Base-by-base conservation (phyloP, 1,140 invertebrate genomes). In the Gerris buenoi region DNA sequence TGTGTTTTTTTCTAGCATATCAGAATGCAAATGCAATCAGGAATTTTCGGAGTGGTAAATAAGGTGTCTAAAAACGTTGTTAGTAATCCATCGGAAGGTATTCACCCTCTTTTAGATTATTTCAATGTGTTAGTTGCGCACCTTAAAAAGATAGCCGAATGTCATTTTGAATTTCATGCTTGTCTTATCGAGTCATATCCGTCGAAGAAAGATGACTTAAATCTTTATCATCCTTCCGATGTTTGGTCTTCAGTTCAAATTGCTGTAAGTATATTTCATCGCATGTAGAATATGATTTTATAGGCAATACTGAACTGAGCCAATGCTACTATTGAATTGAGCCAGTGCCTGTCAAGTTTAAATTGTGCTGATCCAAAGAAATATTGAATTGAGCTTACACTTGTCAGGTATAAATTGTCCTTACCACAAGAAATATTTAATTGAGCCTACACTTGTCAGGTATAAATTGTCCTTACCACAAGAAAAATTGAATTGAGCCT, bases 161-260 rank as follows among this genome's bases (percentile, higher is more conserved):
- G 85, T 22, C 89, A 93, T 75, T 82, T 57, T 74, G 81, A 28
- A 78, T 66, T 74, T 18, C 74, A 91, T 2, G 80, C 79, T 23
- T 81, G 83, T 72, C 83, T 88, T 67, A 79, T 83, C 56, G 75
- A 82, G 68, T 79, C 83, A 46, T 77, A 77, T 28, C 79, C 33
- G 18, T 5, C 81, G 73, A 81, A 81, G 64, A 77, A 81, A 33
- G 70, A 79, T 25, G 79, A 82, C 68, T 75, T 82, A 1, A 79
- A 81, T 57, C 74, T 86, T 2, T 93, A 94, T 77, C 86, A 86
- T 70, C 85, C 91, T 72, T 83, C 85, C 18, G 88, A 93, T 77
- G 90, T 93, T 71, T 95, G 93, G 92, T 86, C 84, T 29, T 88
- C 90, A 73, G 87, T 94, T 25, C 93, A 96, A 77, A 84, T 85